A percentile compares a stretch with the other conserved stretches of the same genome.
These are phyloP conservation scores for Pseudomugil tenellus DNA, from an alignment of 2,797 vertebrate species.

Conservation along the genomic window DNA sequence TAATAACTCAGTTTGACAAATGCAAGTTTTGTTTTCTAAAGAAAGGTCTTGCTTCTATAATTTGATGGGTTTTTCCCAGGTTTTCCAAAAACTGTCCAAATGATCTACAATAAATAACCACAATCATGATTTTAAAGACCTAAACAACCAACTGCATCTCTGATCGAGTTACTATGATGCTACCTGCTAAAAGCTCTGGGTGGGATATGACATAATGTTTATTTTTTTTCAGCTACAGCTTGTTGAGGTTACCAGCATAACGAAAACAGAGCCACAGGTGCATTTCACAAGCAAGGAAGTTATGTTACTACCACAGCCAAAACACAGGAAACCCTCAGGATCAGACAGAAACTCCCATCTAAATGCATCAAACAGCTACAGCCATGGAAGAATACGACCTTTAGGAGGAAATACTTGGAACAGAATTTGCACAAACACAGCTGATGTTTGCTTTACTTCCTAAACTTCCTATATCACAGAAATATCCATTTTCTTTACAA, in stretches of 20 bases:
- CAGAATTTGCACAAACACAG: slow-evolving; percentile 32
- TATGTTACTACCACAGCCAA: slow-evolving; percentile 63
- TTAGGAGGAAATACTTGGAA: slow-evolving; percentile 57
- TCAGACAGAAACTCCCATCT: slow-evolving; percentile 60
- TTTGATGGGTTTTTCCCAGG: too few relatives aligned
- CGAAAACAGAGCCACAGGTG: slow-evolving; percentile 81
- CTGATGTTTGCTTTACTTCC: slow-evolving; percentile 40
- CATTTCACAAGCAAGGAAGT: slow-evolving; percentile 75
- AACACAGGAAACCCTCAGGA: slow-evolving; percentile 79
- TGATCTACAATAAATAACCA: slow-evolving; percentile 2
- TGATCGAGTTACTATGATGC: slow-evolving; percentile 41
- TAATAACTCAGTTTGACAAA: too few relatives aligned
- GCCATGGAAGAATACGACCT: slow-evolving; percentile 49
- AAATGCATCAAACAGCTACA: slow-evolving; percentile 65
- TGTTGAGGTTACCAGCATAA: slow-evolving; percentile 74
- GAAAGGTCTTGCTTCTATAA: too few relatives aligned
- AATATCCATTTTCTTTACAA: slow-evolving; percentile 1
- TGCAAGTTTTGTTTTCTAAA: too few relatives aligned
- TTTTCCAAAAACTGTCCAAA: neutral
- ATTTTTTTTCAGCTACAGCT: slow-evolving; percentile 48
- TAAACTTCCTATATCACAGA: slow-evolving; percentile 36
- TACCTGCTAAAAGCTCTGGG: slow-evolving; percentile 27
- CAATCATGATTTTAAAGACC: slow-evolving; percentile 13
- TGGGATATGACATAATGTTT: slow-evolving; percentile 44
- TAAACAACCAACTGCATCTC: slow-evolving; percentile 22